Conservation (phyloP, 2,888 invertebrate species). For the Hydroisotoma schaefferi region DNA sequence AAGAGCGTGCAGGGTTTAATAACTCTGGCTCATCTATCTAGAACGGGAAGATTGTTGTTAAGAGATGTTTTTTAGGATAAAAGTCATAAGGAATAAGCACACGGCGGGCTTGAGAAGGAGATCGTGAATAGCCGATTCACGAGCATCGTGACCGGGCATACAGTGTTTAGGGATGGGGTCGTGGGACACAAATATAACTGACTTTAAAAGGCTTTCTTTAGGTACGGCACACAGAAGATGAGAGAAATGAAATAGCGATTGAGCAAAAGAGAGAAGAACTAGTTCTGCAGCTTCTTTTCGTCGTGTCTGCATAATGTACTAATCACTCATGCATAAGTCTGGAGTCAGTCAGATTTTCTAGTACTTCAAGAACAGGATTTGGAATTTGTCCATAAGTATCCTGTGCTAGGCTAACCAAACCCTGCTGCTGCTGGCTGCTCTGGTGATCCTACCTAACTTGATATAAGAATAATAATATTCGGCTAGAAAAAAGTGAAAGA, state of each 20-base stretch:
- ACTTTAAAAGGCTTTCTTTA: neutral
- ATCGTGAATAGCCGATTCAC: slow-evolving; percentile 46
- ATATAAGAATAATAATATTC: neutral
- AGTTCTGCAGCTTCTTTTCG: slow-evolving; percentile 33
- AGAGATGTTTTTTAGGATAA: slow-evolving; percentile 3
- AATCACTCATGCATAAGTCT: slow-evolving; percentile 44
- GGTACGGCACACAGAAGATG: neutral
- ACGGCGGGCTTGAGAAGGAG: slow-evolving; percentile 9
- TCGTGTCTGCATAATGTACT: slow-evolving; percentile 37
- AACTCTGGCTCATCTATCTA: slow-evolving; percentile 1
- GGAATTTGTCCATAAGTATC: slow-evolving; percentile 21
- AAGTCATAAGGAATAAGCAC: neutral
- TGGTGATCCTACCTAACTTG: neutral
- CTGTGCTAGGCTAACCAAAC: slow-evolving; percentile 1
- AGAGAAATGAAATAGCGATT: neutral
- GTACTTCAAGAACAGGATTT: slow-evolving; percentile 3
- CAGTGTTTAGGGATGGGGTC: slow-evolving; percentile 42
- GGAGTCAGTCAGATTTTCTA: slow-evolving; percentile 22
- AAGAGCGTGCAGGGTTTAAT: slow-evolving; percentile 1
- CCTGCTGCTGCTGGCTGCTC: too few species aligned
- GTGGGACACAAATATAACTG: slow-evolving; percentile 44
- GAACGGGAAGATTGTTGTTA: neutral
- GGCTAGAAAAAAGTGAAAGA: neutral
- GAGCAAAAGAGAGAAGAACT: slow-evolving; percentile 27
- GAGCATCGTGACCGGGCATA: slow-evolving; percentile 45